phyloP scores from a whole-genome alignment of 2,113 vertebrate species.

The Chaetodon auriga region DNA sequence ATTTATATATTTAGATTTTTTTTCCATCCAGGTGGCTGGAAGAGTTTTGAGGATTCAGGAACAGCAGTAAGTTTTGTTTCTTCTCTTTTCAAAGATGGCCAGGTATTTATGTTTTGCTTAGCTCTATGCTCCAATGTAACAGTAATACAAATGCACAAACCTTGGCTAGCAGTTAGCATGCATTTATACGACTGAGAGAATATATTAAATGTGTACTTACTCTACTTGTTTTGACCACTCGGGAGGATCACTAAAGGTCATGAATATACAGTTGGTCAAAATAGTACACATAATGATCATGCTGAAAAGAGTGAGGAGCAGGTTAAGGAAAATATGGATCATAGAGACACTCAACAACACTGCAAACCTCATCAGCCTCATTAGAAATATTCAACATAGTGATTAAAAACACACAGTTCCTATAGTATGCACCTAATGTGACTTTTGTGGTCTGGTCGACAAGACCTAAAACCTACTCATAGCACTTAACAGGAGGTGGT shows the following conservation, averaged over 20 bases:
- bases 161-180: not conserved
- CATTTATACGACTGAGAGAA: not conserved
- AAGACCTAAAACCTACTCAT: conserved; percentile 31
- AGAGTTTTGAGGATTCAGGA: not conserved
- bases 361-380: not conserved
- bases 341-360: not conserved
- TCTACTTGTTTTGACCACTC: conserved; percentile 99
- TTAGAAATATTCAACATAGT: not conserved
- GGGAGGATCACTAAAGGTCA: conserved; percentile 99
- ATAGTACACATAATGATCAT: conserved; percentile 99
- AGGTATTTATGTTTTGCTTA: not conserved
- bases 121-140: not conserved
- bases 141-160: not conserved
- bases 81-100: not conserved
- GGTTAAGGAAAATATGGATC: conserved; percentile 81
- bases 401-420: not conserved
- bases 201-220: conserved; percentile 85
- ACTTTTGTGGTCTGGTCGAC: conserved; percentile 8
- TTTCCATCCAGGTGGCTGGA: not conserved
- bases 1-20: not conserved
- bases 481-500: conserved; percentile 58
- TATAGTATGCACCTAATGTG: not conserved
- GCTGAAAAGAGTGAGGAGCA: conserved; percentile 92
- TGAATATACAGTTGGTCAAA: conserved; percentile 99
- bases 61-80: not conserved